Conservation (phyloP, 2,888 invertebrate genomes). For the Orgyia antiqua region DNA sequence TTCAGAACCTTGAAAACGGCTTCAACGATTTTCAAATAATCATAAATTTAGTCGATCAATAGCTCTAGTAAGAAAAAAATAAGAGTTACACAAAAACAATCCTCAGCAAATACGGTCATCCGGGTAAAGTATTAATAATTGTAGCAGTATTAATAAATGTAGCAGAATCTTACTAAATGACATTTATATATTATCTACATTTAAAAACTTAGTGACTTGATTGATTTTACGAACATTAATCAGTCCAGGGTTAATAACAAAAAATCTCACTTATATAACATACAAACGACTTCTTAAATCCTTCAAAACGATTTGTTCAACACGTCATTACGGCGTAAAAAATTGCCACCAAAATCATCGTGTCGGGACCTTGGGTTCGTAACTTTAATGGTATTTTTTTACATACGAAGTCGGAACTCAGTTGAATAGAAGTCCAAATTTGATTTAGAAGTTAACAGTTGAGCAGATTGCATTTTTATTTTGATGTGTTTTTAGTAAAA, state of each 20-base stretch:
- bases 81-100: too few relatives aligned
- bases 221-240: constrained; percentile 7
- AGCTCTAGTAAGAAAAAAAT: too few relatives aligned
- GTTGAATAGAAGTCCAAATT: constrained; percentile 3
- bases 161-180: too few relatives aligned
- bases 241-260: constrained; percentile 2
- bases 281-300: constrained; percentile 46
- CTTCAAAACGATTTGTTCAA: constrained; percentile 50
- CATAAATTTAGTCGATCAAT: too few relatives aligned
- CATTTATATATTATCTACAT: constrained; percentile 3
- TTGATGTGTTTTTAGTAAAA: not conserved
- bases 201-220: constrained; percentile 3
- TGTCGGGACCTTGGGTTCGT: constrained; percentile 38
- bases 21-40: too few relatives aligned
- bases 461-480: constrained; percentile 3
- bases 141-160: too few relatives aligned
- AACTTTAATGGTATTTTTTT: constrained; percentile 50
- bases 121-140: too few relatives aligned
- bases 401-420: constrained; percentile 2
- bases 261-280: constrained; percentile 5
- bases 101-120: too few relatives aligned
- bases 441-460: constrained; percentile 2
- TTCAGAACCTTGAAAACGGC: too few relatives aligned
- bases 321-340: constrained; percentile 41
- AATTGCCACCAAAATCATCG: constrained; percentile 27